Evolutionary conservation across 2,113 vertebrate genomes (phyloP).

Genomic region (Isichthys henryi): DNA sequence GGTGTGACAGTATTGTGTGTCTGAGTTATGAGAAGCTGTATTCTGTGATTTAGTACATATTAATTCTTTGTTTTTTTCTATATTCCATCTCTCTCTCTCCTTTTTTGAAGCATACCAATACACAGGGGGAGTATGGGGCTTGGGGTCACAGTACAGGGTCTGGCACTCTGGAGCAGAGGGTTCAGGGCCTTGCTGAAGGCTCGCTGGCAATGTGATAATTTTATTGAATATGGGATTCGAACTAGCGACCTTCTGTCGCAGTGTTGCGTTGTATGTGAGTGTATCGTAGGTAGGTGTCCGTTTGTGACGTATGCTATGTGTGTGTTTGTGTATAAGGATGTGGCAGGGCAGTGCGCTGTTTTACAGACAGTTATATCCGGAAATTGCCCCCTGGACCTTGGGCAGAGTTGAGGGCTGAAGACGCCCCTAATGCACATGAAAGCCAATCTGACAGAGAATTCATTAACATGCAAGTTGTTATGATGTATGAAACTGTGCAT

Average conservation of each 20-base stretch:
- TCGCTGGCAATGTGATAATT: neutral
- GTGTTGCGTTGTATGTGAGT: too few species aligned
- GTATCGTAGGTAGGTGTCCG: too few species aligned
- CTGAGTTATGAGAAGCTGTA: neutral
- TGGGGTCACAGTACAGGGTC: neutral
- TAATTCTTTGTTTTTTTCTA: neutral
- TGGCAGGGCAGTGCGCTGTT: constrained; percentile 7
- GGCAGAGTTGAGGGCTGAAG: constrained; percentile 48
- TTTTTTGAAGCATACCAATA: neutral
- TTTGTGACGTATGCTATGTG: neutral
- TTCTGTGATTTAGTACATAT: neutral
- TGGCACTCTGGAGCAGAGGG: neutral
- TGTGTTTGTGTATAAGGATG: neutral
- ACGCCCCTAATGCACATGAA: constrained; percentile 47
- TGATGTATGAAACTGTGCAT: neutral
- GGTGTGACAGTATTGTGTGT: neutral
- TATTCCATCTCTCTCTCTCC: neutral
- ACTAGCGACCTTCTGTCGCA: neutral
- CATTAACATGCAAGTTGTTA: neutral
- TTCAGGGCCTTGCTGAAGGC: neutral
- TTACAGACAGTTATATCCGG: constrained; percentile 45
- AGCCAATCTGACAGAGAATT: constrained; percentile 47
- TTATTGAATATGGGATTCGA: neutral
- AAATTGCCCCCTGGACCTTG: constrained; percentile 44
- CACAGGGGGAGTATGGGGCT: neutral